These are phyloP conservation scores for Doryteuthis pealeii DNA, from an alignment of 1,140 invertebrate genomes.

Conservation along the genomic window DNA sequence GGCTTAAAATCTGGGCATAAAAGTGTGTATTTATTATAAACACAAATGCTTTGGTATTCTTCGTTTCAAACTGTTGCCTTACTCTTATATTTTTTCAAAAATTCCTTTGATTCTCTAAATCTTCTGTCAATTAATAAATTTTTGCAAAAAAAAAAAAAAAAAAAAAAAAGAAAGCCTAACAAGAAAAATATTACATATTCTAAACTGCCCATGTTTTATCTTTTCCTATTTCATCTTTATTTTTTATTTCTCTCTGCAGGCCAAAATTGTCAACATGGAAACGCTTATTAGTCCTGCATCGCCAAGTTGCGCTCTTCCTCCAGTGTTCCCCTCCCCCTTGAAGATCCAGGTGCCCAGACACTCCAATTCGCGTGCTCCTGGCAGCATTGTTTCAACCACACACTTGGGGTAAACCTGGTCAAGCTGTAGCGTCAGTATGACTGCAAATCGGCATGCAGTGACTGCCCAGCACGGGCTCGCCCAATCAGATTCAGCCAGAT, in stretches of 20 bases:
- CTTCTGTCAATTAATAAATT: too few relatives aligned
- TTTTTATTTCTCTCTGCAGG: neutral
- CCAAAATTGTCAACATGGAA: neutral
- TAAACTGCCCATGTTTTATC: too few relatives aligned
- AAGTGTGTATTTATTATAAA: too few relatives aligned
- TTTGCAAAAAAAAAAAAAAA: too few relatives aligned
- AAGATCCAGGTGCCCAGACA: neutral
- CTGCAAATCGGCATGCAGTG: neutral
- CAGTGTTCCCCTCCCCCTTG: neutral
- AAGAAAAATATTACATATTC: too few relatives aligned
- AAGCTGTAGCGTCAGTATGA: neutral
- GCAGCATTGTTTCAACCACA: neutral
- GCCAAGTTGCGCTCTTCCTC: neutral
- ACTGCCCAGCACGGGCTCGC: neutral
- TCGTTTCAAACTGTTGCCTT: too few relatives aligned
- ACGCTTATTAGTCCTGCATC: neutral
- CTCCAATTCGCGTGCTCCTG: constrained; percentile 5
- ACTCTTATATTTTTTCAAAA: too few relatives aligned
- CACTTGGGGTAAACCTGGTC: neutral
- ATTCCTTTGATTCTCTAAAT: too few relatives aligned
- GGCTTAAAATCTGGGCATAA: too few relatives aligned
- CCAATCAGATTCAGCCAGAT: neutral
- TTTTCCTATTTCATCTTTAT: too few relatives aligned
- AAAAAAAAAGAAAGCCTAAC: too few relatives aligned
- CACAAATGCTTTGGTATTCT: too few relatives aligned